Base-by-base conservation (phyloP, 2,797 vertebrate species). In the Anguilla megastoma region DNA sequence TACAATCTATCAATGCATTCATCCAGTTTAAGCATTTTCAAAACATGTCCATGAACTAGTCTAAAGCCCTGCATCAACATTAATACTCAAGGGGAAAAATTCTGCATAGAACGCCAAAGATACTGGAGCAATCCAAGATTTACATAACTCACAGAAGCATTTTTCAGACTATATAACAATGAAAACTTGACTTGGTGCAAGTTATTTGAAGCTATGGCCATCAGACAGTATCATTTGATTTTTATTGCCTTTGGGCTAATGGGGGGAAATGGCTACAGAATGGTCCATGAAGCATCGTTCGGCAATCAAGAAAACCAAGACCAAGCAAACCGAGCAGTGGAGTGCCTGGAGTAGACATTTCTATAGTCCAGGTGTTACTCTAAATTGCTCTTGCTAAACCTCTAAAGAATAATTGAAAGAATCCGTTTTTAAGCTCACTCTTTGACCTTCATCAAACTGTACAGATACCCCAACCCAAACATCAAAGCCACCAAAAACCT, bases 401-500 rank as follows among this genome's bases (percentile, higher is more conserved):
- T 27, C 66, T 10, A 12, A 27, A 71, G 66, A 71, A 71, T 71
- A 10, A 27, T 18, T 71, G 66, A 66, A 24, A 66, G 24, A 12
- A 71, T n/a, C 66, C 14, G 6, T 27, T 71, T 12, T 71, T 48
- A 86, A 21, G 74, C 50, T 50, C 30, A n/a, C 45, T 2, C 9
- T 48, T 50, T 66, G 36, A 54, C 85, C 66, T 33, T 50, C 69
- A 69, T 45, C 36, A 66, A 71, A 48, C 0, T 48, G n/a, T 52
- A n/a, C 69, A 74, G 48, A 86, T 86, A 86, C 41, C 48, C 71
- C 36, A 76, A 76, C 21, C n/a, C 21, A n/a, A 9, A 30, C 50
- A 58, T 76, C 52, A 87, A 87, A 80, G 74, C 33, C 33, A 30
- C 52, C 79, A 2, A 79, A 52, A 86, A 79, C 50, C 10, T 41